Evolutionary conservation across 2,888 invertebrate species (phyloP), one percentile per base, ranked within the genome.

Genomic region (Erebia epiphron): DNA sequence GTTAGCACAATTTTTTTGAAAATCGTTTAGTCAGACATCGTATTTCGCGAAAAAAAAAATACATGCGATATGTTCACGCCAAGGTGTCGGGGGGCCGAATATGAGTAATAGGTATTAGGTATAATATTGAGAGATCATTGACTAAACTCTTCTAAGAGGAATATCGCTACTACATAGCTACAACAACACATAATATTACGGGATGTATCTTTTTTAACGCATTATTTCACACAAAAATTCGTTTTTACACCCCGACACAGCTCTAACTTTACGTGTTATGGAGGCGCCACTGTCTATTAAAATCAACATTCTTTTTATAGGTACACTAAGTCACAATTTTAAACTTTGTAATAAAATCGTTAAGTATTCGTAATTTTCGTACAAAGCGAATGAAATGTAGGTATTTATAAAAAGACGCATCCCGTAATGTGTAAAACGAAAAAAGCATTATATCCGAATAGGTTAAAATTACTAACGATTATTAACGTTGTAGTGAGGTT

Each of bases 401-500:
- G 14, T 46, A 46, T 50, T 50, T 52, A 52, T 2, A 16, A 54
- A 16, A 54, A 50, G 60, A 61, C 60, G 64, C 70, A 70, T 56
- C 56, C 18, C 58, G 70, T 46, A 72, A 65, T 65, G 4, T 18
- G 10, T 41, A 61, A 67, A 56, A 43, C 49, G 46, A 49, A 11
- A 72, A 62, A 73, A 77, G 75, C 75, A 77, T 75, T 75, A 74
- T 73, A 75, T 72, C 21, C 71, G 66, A 77, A 70, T 67, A 73
- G 18, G 69, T 58, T 21, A 54, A 71, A 68, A 66, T 66, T 18
- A 35, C n/a, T 21, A 63, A 52, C 21, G 50, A 10, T 26, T 21
- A 67, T 56, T 49, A 76, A 77, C 78, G 16, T 43, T 14, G 8
- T 13, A 58, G 35, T 35, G n/a, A 35, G 4, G 35, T 58, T 11